Evolutionary conservation across 2,888 invertebrate species (phyloP).

Genomic region (Agrotis puta): DNA sequence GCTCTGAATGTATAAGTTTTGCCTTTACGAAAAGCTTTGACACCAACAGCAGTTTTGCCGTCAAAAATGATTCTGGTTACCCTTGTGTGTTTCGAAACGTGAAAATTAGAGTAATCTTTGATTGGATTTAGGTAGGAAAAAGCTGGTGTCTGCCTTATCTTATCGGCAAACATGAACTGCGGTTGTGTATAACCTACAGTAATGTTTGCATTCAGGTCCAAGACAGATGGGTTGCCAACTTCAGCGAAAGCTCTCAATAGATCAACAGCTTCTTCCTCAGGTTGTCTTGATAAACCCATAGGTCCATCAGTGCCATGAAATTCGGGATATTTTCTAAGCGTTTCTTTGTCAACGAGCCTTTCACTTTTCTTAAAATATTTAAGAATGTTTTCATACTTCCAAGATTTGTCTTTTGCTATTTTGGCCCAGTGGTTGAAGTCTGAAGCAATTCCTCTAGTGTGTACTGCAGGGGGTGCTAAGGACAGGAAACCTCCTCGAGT

Average conservation of each 20-base stretch:
- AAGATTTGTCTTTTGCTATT: constrained; percentile 22
- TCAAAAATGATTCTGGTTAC: constrained; percentile 56
- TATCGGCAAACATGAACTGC: constrained; percentile 27
- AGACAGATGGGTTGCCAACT: constrained; percentile 40
- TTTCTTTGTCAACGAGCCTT: constrained; percentile 24
- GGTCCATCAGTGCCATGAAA: constrained; percentile 56
- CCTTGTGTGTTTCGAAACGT: constrained; percentile 48
- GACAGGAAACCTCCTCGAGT: too few relatives aligned
- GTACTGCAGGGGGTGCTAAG: too few relatives aligned
- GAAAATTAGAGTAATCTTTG: constrained; percentile 41
- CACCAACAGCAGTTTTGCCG: constrained; percentile 43
- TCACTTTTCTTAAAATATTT: constrained; percentile 47
- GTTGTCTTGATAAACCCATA: constrained; percentile 39
- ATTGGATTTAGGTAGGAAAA: constrained; percentile 39
- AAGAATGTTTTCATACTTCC: constrained; percentile 48
- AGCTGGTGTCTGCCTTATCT: constrained; percentile 52
- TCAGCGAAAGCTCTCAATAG: constrained; percentile 53
- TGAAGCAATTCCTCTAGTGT: constrained; percentile 7
- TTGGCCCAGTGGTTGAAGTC: constrained; percentile 48
- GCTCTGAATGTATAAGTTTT: constrained; percentile 44
- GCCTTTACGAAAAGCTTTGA: constrained; percentile 34
- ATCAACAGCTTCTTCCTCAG: constrained; percentile 7
- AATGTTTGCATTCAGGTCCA: constrained; percentile 47
- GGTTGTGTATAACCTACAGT: constrained; percentile 44
- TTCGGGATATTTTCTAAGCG: constrained; percentile 11